Evolutionary conservation across 2,797 vertebrate species (phyloP).

Genomic region (Lophotriccus pileatus): DNA sequence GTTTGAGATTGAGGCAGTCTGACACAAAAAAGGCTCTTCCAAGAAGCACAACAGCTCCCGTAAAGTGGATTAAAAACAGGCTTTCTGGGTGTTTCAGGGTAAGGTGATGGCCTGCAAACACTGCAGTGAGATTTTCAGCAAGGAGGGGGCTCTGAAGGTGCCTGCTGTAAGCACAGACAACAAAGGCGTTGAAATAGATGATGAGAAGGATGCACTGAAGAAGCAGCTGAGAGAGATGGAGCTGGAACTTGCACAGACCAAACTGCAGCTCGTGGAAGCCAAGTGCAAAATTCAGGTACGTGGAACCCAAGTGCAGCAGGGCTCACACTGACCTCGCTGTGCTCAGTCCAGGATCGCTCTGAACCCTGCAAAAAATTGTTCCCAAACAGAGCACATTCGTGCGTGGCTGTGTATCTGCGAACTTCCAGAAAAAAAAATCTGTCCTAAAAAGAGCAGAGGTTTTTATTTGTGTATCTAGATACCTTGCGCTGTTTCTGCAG

Average conservation of each 20-base stretch:
- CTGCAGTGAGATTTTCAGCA: conserved; percentile 92
- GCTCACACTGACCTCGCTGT: background rate
- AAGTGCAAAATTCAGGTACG: conserved; percentile 98
- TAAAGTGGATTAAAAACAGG: background rate
- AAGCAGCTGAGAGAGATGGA: conserved; percentile 95
- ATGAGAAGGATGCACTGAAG: conserved; percentile 92
- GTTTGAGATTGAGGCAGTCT: background rate
- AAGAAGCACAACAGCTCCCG: background rate
- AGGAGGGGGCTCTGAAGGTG: conserved; percentile 84
- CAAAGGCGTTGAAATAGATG: conserved; percentile 79
- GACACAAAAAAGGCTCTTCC: background rate
- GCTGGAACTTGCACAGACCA: conserved; percentile 96
- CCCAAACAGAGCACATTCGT: background rate
- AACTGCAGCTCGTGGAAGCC: conserved; percentile 97
- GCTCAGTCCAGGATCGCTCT: background rate
- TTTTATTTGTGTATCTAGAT: background rate
- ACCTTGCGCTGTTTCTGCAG: background rate
- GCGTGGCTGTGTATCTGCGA: background rate
- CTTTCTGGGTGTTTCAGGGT: conserved; percentile 74
- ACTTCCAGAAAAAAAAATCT: background rate
- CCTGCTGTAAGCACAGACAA: conserved; percentile 72
- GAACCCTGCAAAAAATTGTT: background rate
- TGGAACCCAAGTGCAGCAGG: background rate
- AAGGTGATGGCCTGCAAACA: conserved; percentile 94
- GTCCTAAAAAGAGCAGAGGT: background rate